Conservation (phyloP, 2,113 vertebrate species). For the Anarhynchus alexandrinus region DNA sequence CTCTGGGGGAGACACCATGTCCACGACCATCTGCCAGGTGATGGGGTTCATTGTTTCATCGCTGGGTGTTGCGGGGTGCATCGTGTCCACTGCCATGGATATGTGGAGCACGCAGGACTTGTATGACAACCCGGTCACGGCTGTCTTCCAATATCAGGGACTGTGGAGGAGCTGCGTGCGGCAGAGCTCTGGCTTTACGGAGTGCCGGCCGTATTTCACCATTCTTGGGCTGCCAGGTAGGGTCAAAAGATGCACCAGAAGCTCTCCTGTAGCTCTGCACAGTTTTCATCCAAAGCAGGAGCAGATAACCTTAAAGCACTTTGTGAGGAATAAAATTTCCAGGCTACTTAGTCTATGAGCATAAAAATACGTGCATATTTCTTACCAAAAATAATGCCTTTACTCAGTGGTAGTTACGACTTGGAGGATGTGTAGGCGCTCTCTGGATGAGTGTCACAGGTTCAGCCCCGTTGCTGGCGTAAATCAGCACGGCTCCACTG, state of each 20-base stretch:
- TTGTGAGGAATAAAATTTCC: not conserved
- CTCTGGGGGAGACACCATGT: constrained; percentile 66
- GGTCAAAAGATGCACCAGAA: not conserved
- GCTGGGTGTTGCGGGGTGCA: constrained; percentile 79
- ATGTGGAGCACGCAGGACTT: constrained; percentile 85
- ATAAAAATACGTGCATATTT: not conserved
- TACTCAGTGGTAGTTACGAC: not conserved
- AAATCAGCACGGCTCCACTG: not conserved
- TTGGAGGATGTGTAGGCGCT: not conserved
- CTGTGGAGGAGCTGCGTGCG: constrained; percentile 89
- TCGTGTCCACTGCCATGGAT: constrained; percentile 82
- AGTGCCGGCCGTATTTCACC: constrained; percentile 88
- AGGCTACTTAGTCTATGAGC: not conserved
- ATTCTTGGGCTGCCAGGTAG: constrained; percentile 90
- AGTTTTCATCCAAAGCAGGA: not conserved
- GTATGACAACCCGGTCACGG: constrained; percentile 79
- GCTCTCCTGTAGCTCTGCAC: not conserved
- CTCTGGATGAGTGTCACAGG: not conserved
- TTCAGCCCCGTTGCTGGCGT: not conserved
- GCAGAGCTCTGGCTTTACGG: constrained; percentile 83
- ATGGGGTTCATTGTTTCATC: constrained; percentile 78
- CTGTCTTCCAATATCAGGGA: constrained; percentile 85
- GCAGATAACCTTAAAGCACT: not conserved
- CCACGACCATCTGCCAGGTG: constrained; percentile 80
- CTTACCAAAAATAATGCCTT: not conserved